Evolutionary conservation across 2,888 invertebrate genomes (phyloP).

Genomic region (Timema podura): DNA sequence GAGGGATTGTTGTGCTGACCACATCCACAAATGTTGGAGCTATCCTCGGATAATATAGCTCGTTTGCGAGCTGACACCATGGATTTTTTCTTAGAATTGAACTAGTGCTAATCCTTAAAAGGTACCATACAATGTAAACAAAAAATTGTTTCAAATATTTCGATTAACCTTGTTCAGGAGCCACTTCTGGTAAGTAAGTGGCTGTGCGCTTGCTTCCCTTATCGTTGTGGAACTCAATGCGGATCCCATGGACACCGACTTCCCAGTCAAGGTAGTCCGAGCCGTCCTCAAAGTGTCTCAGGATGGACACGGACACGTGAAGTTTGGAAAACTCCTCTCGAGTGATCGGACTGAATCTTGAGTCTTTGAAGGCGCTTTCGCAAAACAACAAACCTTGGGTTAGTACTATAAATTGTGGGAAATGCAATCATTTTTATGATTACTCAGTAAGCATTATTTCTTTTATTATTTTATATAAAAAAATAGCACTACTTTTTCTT

Average conservation of each 20-base stretch:
- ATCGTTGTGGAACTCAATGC: slow-evolving; percentile 95
- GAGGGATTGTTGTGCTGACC: no score
- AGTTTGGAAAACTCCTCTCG: slow-evolving; percentile 89
- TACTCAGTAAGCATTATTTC: no score
- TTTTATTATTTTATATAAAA: no score
- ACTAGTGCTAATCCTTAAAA: neutral
- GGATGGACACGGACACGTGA: slow-evolving; percentile 92
- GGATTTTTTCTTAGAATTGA: no score
- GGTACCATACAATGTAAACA: neutral
- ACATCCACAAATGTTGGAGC: no score
- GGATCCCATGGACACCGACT: slow-evolving; percentile 93
- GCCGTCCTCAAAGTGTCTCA: slow-evolving; percentile 95
- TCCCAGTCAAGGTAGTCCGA: slow-evolving; percentile 96
- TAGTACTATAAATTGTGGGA: no score
- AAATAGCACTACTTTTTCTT: no score
- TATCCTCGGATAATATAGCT: no score
- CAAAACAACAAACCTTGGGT: slow-evolving; percentile 11
- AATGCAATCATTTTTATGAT: no score
- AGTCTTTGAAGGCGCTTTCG: slow-evolving; percentile 91
- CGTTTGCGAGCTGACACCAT: no score
- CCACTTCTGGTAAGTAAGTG: slow-evolving; percentile 97
- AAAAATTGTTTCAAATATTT: slow-evolving; percentile 25
- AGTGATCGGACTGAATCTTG: slow-evolving; percentile 91
- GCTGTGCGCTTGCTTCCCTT: slow-evolving; percentile 92
- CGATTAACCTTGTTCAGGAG: slow-evolving; percentile 86